phyloP scores from a whole-genome alignment of 2,797 vertebrate genomes.

The Vultur gryphus region DNA sequence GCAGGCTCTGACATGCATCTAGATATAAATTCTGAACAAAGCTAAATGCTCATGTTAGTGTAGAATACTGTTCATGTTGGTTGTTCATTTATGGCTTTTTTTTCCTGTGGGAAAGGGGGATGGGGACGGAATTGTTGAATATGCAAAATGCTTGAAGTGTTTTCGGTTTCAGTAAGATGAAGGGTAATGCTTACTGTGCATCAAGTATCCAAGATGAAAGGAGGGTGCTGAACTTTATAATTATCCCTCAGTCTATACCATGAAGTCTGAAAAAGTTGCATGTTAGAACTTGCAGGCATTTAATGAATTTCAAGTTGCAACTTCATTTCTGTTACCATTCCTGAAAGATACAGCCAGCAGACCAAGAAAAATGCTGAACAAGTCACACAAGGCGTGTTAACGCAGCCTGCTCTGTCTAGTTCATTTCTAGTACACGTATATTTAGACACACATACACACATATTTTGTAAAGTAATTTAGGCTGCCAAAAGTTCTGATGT shows the following conservation, averaged over 20 bases:
- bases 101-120: background rate
- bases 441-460: background rate
- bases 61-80: background rate
- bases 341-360: background rate
- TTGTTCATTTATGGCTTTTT: background rate
- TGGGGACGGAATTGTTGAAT: background rate
- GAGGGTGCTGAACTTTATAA: background rate
- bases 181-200: background rate
- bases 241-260: background rate
- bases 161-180: background rate
- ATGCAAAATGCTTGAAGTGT: background rate
- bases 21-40: background rate
- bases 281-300: background rate
- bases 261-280: background rate
- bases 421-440: too few relatives aligned
- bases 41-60: accelerated
- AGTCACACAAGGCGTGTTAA: background rate
- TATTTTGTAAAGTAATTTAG: background rate
- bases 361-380: background rate
- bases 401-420: background rate
- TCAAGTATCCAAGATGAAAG: background rate
- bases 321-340: background rate
- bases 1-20: background rate
- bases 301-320: background rate
- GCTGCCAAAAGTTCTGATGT: background rate